A percentile compares a stretch with the other conserved stretches of the same genome.
phyloP scores from a whole-genome alignment of 2,113 vertebrate genomes.

The Eublepharis macularius region DNA sequence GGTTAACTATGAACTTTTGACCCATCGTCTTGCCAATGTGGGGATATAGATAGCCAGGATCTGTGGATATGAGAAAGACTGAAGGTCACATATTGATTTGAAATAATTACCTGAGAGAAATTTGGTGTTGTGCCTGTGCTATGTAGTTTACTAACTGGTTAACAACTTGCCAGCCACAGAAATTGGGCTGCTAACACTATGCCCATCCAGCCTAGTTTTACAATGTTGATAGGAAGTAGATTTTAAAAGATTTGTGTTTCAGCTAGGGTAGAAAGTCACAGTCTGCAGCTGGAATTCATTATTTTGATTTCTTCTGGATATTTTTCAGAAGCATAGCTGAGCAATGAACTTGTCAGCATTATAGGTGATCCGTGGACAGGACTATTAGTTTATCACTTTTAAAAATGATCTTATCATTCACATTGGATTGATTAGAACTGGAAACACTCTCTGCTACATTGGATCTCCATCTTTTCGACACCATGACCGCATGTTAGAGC shows the following conservation, averaged over 20 bases:
- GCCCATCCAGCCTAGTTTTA: not conserved
- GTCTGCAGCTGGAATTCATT: slow-evolving; percentile 47
- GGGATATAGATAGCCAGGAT: no score
- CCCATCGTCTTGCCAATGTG: no score
- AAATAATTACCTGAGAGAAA: not conserved
- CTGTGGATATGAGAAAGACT: no score
- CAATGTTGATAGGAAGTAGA: not conserved
- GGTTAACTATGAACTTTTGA: no score
- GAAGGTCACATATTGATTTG: not conserved
- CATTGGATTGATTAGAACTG: slow-evolving; percentile 40
- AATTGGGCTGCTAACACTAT: slow-evolving; percentile 15
- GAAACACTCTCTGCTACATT: slow-evolving; percentile 18
- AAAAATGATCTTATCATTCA: slow-evolving; percentile 24
- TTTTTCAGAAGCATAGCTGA: slow-evolving; percentile 42
- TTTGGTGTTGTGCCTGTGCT: not conserved
- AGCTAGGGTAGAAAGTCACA: slow-evolving; percentile 19
- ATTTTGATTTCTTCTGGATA: slow-evolving; percentile 52
- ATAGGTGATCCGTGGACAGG: slow-evolving; percentile 34
- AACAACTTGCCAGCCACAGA: slow-evolving; percentile 28
- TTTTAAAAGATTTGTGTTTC: slow-evolving; percentile 27
- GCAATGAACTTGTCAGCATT: slow-evolving; percentile 34
- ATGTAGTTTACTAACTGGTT: slow-evolving; percentile 3
- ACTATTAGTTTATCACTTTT: slow-evolving; percentile 48
- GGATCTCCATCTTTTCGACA: slow-evolving; percentile 49
- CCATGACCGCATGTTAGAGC: slow-evolving; percentile 19